Conservation (phyloP, 2,797 vertebrate genomes). For the Melanotaenia pygmaea region DNA sequence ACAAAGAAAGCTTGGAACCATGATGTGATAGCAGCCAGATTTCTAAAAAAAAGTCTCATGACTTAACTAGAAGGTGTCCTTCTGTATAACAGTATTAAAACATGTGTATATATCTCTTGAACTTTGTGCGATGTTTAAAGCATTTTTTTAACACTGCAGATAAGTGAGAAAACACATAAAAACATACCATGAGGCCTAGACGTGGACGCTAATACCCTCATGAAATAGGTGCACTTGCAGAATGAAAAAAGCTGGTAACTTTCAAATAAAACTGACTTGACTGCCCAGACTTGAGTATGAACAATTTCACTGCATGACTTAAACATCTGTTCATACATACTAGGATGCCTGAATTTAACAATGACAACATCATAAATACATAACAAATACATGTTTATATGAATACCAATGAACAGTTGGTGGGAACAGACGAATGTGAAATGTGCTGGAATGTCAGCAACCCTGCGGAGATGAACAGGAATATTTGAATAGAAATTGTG, state of each 20-base stretch:
- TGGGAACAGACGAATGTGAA: neutral
- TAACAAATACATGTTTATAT: neutral
- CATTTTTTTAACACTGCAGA: neutral
- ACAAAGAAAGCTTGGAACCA: too few relatives aligned
- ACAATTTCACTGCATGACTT: neutral
- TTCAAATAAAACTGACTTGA: constrained; percentile 20
- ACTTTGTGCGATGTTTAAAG: neutral
- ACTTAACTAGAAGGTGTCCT: neutral
- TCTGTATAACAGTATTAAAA: neutral
- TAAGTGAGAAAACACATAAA: neutral
- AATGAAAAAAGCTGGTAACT: constrained; percentile 9
- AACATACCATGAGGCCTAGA: neutral
- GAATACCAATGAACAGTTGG: neutral
- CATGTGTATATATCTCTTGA: neutral
- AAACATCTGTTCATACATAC: neutral
- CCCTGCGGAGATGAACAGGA: neutral
- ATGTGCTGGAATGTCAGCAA: neutral
- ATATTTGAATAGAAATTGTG: constrained; percentile 3
- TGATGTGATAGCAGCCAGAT: neutral
- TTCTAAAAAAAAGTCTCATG: neutral
- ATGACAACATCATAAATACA: neutral
- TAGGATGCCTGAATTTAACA: neutral
- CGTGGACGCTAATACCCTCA: constrained; percentile 31
- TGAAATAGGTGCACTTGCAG: constrained; percentile 12
- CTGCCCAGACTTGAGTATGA: neutral